Percentiles rank a stretch among this genome's conserved stretches.
Conservation (phyloP, 1,140 invertebrate genomes). For the Eupristina koningsbergeri region DNA sequence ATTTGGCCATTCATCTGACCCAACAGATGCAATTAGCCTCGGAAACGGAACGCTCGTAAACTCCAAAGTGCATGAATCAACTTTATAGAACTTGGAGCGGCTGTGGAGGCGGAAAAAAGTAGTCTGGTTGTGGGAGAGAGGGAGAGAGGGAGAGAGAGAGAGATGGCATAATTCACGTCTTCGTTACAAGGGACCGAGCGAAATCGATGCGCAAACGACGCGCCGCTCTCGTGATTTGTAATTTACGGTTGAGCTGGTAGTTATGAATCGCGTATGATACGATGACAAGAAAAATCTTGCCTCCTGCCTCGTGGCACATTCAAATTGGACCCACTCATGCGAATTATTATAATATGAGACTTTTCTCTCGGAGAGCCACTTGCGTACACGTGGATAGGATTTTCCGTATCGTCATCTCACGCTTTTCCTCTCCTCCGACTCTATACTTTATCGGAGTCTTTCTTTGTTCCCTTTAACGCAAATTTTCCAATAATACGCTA, state of each 20-base stretch:
- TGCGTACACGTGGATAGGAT: no score
- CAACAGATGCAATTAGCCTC: slow-evolving; percentile 36
- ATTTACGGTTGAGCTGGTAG: not conserved
- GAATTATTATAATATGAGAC: slow-evolving; percentile 69
- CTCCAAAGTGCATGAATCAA: slow-evolving; percentile 40
- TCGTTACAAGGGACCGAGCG: slow-evolving; percentile 22
- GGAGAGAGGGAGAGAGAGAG: not conserved
- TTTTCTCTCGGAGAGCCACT: not conserved
- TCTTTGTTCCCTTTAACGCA: not conserved
- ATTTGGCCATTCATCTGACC: slow-evolving; percentile 30
- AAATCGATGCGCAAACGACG: slow-evolving; percentile 32
- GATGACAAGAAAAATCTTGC: slow-evolving; percentile 49
- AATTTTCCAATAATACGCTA: not conserved
- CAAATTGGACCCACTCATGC: slow-evolving; percentile 69
- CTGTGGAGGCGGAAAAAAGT: slow-evolving; percentile 15
- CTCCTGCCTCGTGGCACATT: slow-evolving; percentile 56
- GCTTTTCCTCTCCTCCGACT: no score
- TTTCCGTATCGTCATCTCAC: no score
- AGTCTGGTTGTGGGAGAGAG: no score
- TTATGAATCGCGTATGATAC: slow-evolving; percentile 17
- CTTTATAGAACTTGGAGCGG: slow-evolving; percentile 38
- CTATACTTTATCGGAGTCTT: not conserved
- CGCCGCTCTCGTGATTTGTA: not conserved
- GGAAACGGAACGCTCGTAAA: slow-evolving; percentile 37
- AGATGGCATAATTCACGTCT: slow-evolving; percentile 29